Evolutionary conservation across 92 coral and sea anemone species (phyloP).

Genomic region (Zoanthus sansibaricus): DNA sequence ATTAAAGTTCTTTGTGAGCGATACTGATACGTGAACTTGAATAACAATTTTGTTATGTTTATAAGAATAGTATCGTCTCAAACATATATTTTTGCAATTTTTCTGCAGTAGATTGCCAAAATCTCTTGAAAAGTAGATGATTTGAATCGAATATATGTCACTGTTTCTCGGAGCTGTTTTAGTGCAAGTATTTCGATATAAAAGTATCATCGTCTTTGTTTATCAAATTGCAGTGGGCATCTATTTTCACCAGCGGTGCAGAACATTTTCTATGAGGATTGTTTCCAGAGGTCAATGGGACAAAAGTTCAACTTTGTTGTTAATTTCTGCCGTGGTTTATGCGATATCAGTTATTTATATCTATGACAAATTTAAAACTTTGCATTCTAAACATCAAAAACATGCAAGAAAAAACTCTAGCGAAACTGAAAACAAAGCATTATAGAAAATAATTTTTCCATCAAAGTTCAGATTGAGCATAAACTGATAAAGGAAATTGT

Average conservation of each 20-base stretch:
- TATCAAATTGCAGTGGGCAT: not conserved
- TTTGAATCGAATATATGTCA: not conserved
- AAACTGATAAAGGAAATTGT: no score
- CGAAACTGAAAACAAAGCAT: not conserved
- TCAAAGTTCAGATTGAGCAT: not conserved
- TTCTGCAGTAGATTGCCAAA: not conserved
- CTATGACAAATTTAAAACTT: not conserved
- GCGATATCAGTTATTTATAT: not conserved
- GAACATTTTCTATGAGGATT: not conserved
- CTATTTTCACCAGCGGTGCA: not conserved
- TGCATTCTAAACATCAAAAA: not conserved
- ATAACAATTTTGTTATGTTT: slow-evolving; percentile 13
- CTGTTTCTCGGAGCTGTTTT: not conserved
- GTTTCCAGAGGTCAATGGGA: not conserved
- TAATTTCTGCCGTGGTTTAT: not conserved
- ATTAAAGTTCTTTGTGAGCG: slow-evolving; percentile 27
- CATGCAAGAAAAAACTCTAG: not conserved
- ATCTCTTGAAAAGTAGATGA: not conserved
- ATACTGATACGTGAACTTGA: slow-evolving; percentile 22
- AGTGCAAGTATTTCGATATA: not conserved
- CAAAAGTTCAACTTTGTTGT: not conserved
- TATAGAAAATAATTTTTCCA: not conserved
- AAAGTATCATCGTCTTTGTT: not conserved
- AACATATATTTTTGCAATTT: not conserved
- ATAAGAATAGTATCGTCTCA: slow-evolving; percentile 3